Conservation (phyloP, 2,888 invertebrate genomes). For the Drosophila recens region DNA sequence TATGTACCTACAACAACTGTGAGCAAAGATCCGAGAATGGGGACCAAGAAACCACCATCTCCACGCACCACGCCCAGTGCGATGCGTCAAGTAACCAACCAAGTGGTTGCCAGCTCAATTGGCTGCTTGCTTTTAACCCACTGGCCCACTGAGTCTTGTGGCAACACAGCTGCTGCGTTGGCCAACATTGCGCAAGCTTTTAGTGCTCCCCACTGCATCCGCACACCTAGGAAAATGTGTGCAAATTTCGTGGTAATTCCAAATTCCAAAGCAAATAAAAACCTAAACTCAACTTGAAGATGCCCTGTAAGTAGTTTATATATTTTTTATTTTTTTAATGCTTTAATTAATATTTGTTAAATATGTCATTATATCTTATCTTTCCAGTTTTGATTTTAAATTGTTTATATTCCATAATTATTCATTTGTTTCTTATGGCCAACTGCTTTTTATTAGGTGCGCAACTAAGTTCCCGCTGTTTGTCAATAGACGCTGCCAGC, state of each 20-base stretch:
- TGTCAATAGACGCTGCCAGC: no score
- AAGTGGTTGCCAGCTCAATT: slow-evolving; percentile 29
- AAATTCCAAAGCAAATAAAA: slow-evolving; percentile 33
- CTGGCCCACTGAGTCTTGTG: slow-evolving; percentile 57
- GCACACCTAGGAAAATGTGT: slow-evolving; percentile 35
- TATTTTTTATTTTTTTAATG: background rate
- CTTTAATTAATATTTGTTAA: no score
- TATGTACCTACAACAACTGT: slow-evolving; percentile 23
- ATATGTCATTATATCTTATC: background rate
- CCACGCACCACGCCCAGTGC: slow-evolving; percentile 47
- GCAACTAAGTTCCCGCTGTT: no score
- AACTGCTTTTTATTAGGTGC: no score
- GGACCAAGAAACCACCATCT: slow-evolving; percentile 2
- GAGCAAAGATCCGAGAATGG: slow-evolving; percentile 15
- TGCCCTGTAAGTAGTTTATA: slow-evolving; percentile 1
- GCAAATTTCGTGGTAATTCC: slow-evolving; percentile 62
- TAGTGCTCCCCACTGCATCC: slow-evolving; percentile 8
- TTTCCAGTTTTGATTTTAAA: background rate
- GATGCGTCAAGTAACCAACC: slow-evolving; percentile 58
- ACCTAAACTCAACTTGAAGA: background rate
- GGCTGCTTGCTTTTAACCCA: slow-evolving; percentile 51
- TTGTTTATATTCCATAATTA: background rate
- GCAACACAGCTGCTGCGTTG: slow-evolving; percentile 52
- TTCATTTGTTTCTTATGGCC: no score
- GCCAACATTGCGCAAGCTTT: slow-evolving; percentile 55